Evolutionary conservation across 2,797 vertebrate genomes (phyloP).

Genomic region (Karalla daura): DNA sequence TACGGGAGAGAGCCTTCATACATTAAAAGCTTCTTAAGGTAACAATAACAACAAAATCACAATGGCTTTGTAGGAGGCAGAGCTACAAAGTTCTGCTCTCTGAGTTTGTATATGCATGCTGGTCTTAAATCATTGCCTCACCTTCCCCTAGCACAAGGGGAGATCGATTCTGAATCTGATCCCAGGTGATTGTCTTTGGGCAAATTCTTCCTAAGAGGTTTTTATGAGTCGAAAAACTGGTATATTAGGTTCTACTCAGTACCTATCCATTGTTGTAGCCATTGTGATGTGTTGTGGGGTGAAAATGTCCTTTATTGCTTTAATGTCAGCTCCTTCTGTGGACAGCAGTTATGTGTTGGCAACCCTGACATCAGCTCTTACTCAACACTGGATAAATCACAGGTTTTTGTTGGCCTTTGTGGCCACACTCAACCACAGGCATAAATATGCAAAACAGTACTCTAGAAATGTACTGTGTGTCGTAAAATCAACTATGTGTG

Average conservation of each 20-base stretch:
- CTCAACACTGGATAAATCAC: neutral
- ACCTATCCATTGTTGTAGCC: neutral
- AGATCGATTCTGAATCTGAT: neutral
- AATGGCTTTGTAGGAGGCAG: neutral
- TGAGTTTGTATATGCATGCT: neutral
- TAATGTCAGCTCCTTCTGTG: neutral
- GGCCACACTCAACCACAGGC: neutral
- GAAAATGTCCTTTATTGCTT: neutral
- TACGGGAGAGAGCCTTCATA: too few species aligned
- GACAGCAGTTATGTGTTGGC: neutral
- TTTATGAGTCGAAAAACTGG: conserved; percentile 7
- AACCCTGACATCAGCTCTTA: neutral
- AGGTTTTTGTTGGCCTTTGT: neutral
- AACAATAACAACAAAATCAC: neutral
- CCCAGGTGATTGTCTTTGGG: neutral
- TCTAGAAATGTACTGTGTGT: too few species aligned
- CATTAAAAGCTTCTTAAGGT: too few species aligned
- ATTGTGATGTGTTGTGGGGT: neutral
- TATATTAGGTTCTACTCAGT: neutral
- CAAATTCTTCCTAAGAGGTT: neutral
- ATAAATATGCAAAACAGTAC: neutral
- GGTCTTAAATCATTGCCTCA: neutral
- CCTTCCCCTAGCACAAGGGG: neutral
- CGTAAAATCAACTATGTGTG: too few species aligned
- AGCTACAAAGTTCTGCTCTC: neutral